A percentile compares a stretch with the other conserved stretches of the same genome.
Conservation (phyloP, 2,888 invertebrate genomes). For the Noctua pronuba region DNA sequence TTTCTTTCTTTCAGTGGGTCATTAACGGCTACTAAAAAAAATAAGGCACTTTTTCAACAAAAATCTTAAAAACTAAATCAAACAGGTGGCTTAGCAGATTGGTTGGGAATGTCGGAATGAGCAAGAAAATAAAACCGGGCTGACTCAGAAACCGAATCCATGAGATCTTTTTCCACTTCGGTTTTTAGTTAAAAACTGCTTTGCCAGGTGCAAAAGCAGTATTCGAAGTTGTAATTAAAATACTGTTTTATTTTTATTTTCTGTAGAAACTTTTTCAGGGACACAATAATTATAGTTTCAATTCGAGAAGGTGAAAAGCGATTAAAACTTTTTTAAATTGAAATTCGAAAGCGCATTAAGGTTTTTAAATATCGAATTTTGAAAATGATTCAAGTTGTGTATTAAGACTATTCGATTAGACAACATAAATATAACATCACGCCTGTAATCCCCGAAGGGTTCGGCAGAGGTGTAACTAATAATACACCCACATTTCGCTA, state of each 20-base stretch:
- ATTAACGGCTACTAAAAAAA: too few relatives aligned
- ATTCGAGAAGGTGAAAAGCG: not conserved
- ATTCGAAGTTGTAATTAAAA: slow-evolving; percentile 25
- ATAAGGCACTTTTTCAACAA: not conserved
- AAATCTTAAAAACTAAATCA: not conserved
- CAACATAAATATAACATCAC: not conserved
- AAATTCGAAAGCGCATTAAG: not conserved
- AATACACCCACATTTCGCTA: too few relatives aligned
- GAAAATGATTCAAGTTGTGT: not conserved
- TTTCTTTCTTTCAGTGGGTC: too few relatives aligned
- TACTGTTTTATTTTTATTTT: not conserved
- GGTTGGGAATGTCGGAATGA: not conserved
- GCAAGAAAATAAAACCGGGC: slow-evolving; percentile 23
- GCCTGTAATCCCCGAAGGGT: too few relatives aligned
- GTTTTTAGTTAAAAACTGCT: slow-evolving; percentile 13
- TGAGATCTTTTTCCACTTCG: slow-evolving; percentile 13
- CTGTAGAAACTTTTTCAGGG: not conserved
- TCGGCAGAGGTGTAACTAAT: too few relatives aligned
- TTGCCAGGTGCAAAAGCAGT: not conserved
- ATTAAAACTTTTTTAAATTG: not conserved
- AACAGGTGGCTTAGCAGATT: not conserved
- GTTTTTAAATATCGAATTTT: not conserved
- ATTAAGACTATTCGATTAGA: not conserved
- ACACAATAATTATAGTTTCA: not conserved
- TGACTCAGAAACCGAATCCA: slow-evolving; percentile 28